Evolutionary conservation across 2,888 invertebrate genomes (phyloP).

Genomic region (Noctua pronuba): DNA sequence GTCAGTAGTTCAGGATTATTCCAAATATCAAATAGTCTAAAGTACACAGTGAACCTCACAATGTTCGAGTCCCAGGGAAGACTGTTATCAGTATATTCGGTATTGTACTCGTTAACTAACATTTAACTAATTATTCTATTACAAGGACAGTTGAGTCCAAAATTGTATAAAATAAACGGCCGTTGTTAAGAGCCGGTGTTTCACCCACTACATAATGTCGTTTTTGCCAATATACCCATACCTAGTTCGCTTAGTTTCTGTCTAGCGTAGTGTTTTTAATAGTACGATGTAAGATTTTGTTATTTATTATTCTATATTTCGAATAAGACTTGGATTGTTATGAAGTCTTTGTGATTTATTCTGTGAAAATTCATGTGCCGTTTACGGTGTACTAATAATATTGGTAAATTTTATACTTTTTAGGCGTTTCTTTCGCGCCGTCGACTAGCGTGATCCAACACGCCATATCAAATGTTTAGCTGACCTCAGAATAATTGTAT

Average conservation of each 20-base stretch:
- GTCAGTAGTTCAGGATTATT: neutral
- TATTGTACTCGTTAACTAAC: constrained; percentile 60
- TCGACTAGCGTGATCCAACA: constrained; percentile 18
- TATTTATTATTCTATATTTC: constrained; percentile 89
- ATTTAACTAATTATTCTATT: constrained; percentile 60
- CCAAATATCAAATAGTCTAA: constrained; percentile 5
- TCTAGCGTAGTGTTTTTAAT: constrained; percentile 82
- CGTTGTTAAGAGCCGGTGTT: constrained; percentile 62
- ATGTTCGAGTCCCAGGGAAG: constrained; percentile 42
- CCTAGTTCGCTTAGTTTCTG: constrained; percentile 85
- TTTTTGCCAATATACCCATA: constrained; percentile 81
- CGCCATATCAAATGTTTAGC: constrained; percentile 53
- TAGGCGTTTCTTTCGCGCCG: constrained; percentile 27
- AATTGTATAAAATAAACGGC: constrained; percentile 59
- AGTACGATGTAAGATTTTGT: constrained; percentile 86
- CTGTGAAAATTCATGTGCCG: constrained; percentile 75
- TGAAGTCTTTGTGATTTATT: constrained; percentile 81
- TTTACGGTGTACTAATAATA: constrained; percentile 54
- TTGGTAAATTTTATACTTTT: constrained; percentile 65
- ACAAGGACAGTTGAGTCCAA: constrained; percentile 56
- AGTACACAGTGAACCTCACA: constrained; percentile 39
- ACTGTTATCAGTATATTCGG: constrained; percentile 45
- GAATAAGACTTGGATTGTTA: constrained; percentile 87
- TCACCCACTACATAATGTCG: constrained; percentile 54
- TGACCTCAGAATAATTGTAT: constrained; percentile 51